phyloP scores from a whole-genome alignment of 2,888 invertebrate genomes.

The Sisyra nigra region DNA sequence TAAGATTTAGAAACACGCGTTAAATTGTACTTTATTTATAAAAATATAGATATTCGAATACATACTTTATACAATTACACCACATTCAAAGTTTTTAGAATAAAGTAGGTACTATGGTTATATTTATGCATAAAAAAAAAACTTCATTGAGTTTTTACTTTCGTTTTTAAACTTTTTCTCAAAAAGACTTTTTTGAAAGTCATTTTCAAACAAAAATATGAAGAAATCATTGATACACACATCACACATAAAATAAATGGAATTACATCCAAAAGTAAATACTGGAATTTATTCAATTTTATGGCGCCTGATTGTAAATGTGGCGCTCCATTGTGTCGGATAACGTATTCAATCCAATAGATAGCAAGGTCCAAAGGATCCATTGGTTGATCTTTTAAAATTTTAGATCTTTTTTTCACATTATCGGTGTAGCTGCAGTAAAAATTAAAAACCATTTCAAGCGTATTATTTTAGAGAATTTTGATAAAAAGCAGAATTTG shows the following conservation, averaged over 20 bases:
- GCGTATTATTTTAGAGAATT: not conserved
- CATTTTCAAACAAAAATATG: not conserved
- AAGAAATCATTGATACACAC: not conserved
- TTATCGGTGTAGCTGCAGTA: constrained; percentile 9
- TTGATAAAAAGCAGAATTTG: not conserved
- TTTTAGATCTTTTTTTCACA: constrained; percentile 10
- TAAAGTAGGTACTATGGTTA: too few species aligned
- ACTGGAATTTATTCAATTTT: not conserved
- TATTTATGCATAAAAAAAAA: too few species aligned
- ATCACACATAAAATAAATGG: not conserved
- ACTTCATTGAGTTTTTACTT: not conserved
- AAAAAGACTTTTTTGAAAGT: not conserved
- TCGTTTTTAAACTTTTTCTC: not conserved
- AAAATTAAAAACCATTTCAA: not conserved
- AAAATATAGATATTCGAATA: too few species aligned
- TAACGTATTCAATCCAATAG: constrained; percentile 14
- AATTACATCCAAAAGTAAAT: constrained; percentile 1
- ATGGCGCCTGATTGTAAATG: constrained; percentile 10
- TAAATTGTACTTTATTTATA: too few species aligned
- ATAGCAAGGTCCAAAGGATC: constrained; percentile 12
- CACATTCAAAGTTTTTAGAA: too few species aligned
- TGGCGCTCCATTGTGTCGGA: constrained; percentile 12
- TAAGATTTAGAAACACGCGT: too few species aligned
- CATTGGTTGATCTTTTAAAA: constrained; percentile 13
- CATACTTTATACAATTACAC: too few species aligned